Conservation (phyloP, 2,888 invertebrate genomes). For the Lasioglossum calceatum region DNA sequence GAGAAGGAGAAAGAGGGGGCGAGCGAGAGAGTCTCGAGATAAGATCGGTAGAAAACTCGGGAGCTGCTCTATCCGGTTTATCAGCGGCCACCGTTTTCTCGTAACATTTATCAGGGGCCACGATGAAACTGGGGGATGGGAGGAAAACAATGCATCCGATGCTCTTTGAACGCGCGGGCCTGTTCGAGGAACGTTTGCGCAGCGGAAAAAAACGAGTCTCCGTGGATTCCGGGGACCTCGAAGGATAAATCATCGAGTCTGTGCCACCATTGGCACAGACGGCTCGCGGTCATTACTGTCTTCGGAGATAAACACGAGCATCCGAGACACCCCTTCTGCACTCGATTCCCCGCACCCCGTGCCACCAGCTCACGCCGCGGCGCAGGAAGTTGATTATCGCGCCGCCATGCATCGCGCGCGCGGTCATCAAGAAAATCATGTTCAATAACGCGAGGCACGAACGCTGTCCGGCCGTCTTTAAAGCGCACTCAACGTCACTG, state of each 20-base stretch:
- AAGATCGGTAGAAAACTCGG: constrained; percentile 2
- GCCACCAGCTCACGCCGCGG: constrained; percentile 25
- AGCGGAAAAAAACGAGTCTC: not conserved
- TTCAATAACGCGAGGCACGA: constrained; percentile 52
- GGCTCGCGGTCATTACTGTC: constrained; percentile 48
- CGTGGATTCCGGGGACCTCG: constrained; percentile 12
- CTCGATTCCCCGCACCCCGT: constrained; percentile 26
- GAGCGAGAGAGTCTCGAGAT: not conserved
- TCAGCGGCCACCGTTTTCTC: constrained; percentile 6
- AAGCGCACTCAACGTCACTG: constrained; percentile 29
- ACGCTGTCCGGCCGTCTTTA: constrained; percentile 29
- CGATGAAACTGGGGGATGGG: not conserved
- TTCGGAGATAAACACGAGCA: constrained; percentile 56
- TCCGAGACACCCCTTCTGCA: constrained; percentile 45
- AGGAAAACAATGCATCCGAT: constrained; percentile 41
- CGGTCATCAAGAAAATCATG: constrained; percentile 59
- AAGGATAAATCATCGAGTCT: constrained; percentile 51
- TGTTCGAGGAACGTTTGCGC: not conserved
- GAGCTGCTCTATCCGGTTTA: constrained; percentile 27
- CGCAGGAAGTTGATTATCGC: constrained; percentile 66
- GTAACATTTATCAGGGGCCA: constrained; percentile 41
- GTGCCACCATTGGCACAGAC: constrained; percentile 37
- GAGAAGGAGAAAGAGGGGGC: not conserved
- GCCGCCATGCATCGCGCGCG: constrained; percentile 46
- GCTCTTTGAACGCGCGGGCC: constrained; percentile 55